Base-by-base conservation (phyloP, 2,888 invertebrate species). In the Gastrophysa polygoni region DNA sequence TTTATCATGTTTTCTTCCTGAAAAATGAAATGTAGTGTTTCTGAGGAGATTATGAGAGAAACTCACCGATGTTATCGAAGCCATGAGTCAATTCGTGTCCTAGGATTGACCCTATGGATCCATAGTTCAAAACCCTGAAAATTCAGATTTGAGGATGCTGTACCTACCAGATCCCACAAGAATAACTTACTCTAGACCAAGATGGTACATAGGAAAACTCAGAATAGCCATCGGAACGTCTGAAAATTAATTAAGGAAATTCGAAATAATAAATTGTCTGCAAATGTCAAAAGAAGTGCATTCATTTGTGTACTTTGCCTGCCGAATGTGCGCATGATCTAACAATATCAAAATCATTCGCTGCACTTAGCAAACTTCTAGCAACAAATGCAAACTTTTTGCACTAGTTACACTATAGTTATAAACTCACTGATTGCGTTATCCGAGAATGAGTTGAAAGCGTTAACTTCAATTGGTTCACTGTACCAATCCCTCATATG, bases 141-240 rank as follows among this genome's bases (percentile, higher is more conserved):
- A 81, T 60, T 70, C 58, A 54, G 29, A 50, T 29, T 28, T 51
- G 34, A 46, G 10, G 18, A 18, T 18, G 6, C 2, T 16, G 11
- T 16, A 24, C 5, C 6, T n/a, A 16, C 16, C 20, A 49, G 14
- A 17, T 52, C 14, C 4, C 24, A 44, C 21, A 38, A 14, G 16
- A 28, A 55, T 55, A 2, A 67, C 91, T 90, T 85, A 93, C 93
- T 92, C 91, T 64, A 92, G 83, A 71, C 93, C 93, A 78, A 93
- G 85, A 80, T 91, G 88, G 80, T 92, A 93, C 82, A 93, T 91
- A 17, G 93, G 93, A 81, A 89, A 89, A 79, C 92, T 92, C 68
- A 93, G 83, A 80, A 94, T 93, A 69, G 91, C 93, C 77, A 91
- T 86, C 49, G 94, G 93, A 66, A 94, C 86, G 74, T 92, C 93